A percentile compares a stretch with the other conserved stretches of the same genome.
phyloP scores from a whole-genome alignment of 2,888 invertebrate species.

The Temnothorax ravouxi region DNA sequence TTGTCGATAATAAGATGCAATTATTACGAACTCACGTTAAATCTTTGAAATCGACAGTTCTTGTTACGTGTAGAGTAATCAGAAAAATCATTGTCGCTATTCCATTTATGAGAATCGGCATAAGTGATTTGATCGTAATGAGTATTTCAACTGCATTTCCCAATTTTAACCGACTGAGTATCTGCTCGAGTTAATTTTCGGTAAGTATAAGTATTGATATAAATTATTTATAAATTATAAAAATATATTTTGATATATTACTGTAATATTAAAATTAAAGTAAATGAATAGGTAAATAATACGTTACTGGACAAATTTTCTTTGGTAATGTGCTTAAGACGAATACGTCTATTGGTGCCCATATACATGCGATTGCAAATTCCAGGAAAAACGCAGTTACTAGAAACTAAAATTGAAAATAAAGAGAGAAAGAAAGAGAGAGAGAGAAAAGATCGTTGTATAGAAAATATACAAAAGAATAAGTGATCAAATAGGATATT shows the following conservation, averaged over 20 bases:
- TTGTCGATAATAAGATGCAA: neutral
- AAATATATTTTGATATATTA: neutral
- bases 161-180: slow-evolving; percentile 65
- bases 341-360: slow-evolving; percentile 81
- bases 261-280: slow-evolving; percentile 17
- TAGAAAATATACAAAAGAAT: neutral
- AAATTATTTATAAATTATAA: neutral
- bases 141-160: slow-evolving; percentile 65
- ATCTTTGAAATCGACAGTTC: slow-evolving; percentile 75
- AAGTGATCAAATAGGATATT: neutral
- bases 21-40: slow-evolving; percentile 69
- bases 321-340: slow-evolving; percentile 76
- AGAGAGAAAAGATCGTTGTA: neutral
- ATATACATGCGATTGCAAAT: slow-evolving; percentile 80
- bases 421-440: neutral
- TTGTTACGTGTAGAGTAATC: slow-evolving; percentile 75
- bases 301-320: slow-evolving; percentile 75
- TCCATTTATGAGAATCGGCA: slow-evolving; percentile 69
- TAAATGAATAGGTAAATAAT: neutral
- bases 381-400: slow-evolving; percentile 80
- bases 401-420: slow-evolving; percentile 74
- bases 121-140: slow-evolving; percentile 62
- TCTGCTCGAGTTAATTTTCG: slow-evolving; percentile 60
- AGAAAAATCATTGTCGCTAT: slow-evolving; percentile 74
- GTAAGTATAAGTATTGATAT: neutral